These are phyloP conservation scores for Zhuqinia jingwanae DNA, from an alignment of 2,888 invertebrate species.

Conservation along the genomic window DNA sequence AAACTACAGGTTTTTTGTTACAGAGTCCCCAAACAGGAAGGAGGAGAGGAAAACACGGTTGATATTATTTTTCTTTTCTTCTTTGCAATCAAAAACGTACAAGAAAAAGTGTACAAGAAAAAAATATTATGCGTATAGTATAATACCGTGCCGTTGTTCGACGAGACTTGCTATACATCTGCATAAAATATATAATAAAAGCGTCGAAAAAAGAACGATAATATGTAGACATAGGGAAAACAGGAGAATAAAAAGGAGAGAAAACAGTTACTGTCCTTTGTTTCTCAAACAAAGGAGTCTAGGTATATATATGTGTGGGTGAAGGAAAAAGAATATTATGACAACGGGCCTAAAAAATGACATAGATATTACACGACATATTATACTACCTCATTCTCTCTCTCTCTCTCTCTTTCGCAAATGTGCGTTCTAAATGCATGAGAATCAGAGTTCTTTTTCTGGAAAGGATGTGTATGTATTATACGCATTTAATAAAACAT, in stretches of 20 bases:
- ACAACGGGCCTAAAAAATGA: neutral
- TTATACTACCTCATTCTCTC: no score
- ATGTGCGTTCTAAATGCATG: neutral
- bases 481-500: conserved; percentile 53
- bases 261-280: no score
- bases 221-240: neutral
- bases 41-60: neutral
- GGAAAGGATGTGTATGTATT: no score
- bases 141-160: no score
- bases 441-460: neutral
- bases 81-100: conserved; percentile 9
- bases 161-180: no score
- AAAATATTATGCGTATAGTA: no score
- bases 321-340: neutral
- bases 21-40: neutral
- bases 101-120: conserved; percentile 17
- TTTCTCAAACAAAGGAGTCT: neutral
- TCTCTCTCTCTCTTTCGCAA: no score
- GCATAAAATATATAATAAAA: neutral
- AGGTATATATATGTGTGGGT: no score
- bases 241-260: neutral
- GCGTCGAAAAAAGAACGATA: neutral
- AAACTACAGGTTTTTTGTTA: conserved; percentile 22
- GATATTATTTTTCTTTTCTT: neutral
- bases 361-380: neutral